phyloP scores from a whole-genome alignment of 2,113 vertebrate species.

The Helogale parvula region DNA sequence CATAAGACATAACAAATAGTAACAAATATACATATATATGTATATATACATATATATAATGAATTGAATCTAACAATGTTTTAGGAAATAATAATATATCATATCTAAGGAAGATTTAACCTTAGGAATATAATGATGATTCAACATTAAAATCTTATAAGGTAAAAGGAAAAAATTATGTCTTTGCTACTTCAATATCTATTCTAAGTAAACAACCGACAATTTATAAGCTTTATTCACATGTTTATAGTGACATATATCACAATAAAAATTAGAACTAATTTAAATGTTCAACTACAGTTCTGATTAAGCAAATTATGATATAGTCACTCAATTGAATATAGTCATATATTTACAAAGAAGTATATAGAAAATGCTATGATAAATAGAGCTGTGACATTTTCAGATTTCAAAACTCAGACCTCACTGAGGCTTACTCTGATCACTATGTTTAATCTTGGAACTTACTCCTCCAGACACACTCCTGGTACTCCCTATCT shows the following conservation, averaged over 20 bases:
- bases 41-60: not conserved
- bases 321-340: not conserved
- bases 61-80: not conserved
- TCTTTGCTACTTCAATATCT: not conserved
- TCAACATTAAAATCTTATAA: not conserved
- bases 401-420: not conserved
- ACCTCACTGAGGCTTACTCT: not conserved
- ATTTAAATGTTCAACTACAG: not conserved
- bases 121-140: not conserved
- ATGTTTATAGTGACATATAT: not conserved
- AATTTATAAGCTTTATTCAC: slow-evolving; percentile 12
- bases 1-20: not conserved
- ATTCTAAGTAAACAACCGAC: not conserved
- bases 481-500: not conserved
- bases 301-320: not conserved
- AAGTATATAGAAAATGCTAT: not conserved
- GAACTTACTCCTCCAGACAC: not conserved
- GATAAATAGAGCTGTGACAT: not conserved
- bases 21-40: not conserved
- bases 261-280: not conserved
- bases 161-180: not conserved
- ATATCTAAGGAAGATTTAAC: not conserved
- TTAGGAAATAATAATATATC: not conserved
- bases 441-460: not conserved
- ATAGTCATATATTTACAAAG: not conserved